A percentile compares a stretch with the other conserved stretches of the same genome.
phyloP scores from a whole-genome alignment of 2,113 vertebrate species.

The Aramus guarauna region DNA sequence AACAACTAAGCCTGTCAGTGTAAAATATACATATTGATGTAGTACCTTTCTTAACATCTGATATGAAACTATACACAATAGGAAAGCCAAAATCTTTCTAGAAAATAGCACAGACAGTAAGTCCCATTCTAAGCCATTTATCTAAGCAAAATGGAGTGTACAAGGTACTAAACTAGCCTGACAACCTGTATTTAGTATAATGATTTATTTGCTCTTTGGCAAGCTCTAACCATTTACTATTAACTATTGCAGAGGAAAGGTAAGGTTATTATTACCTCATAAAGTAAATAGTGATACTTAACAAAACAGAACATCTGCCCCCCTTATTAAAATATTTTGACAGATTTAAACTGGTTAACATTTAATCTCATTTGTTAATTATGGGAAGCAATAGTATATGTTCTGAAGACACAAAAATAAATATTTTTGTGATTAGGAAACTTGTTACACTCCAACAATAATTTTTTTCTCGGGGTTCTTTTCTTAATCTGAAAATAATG shows the following conservation, averaged over 20 bases:
- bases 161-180: conserved; percentile 63
- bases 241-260: conserved; percentile 77
- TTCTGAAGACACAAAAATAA: conserved; percentile 62
- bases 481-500: conserved; percentile 73
- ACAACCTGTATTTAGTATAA: conserved; percentile 78
- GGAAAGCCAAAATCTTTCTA: conserved; percentile 1
- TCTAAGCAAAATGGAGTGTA: conserved; percentile 65
- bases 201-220: conserved; percentile 79
- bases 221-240: conserved; percentile 73
- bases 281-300: conserved; percentile 72
- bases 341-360: conserved; percentile 75
- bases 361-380: conserved; percentile 73
- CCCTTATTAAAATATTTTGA: conserved; percentile 78
- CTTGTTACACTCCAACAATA: conserved; percentile 67
- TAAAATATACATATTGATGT: background rate
- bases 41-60: background rate
- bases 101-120: conserved; percentile 37
- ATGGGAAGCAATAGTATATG: conserved; percentile 57
- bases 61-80: background rate
- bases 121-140: conserved; percentile 56
- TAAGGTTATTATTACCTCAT: conserved; percentile 69
- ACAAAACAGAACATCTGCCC: conserved; percentile 68
- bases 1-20: background rate
- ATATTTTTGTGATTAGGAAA: conserved; percentile 77
- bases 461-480: conserved; percentile 64